A percentile compares a stretch with the other conserved stretches of the same genome.
phyloP scores from a whole-genome alignment of 2,888 invertebrate species.

The Agrochola litura region DNA sequence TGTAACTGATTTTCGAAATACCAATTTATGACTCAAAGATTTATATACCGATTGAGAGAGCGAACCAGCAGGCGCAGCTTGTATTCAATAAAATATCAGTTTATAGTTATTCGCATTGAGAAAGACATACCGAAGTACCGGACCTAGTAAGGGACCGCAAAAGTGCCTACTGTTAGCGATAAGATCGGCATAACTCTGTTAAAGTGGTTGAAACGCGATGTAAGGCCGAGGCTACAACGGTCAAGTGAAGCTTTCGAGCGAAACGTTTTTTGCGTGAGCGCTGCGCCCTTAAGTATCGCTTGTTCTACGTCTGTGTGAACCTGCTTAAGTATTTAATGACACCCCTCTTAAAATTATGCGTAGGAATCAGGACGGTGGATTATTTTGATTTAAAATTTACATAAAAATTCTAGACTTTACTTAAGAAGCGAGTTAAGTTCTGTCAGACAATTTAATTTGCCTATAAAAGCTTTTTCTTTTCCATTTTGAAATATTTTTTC shows the following conservation, averaged over 20 bases:
- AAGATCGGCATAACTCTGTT: conserved; percentile 77
- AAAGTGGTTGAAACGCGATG: conserved; percentile 68
- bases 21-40: conserved; percentile 54
- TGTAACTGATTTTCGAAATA: conserved; percentile 54
- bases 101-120: conserved; percentile 75
- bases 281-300: conserved; percentile 40
- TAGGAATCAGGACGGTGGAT: conserved; percentile 3
- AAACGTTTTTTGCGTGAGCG: conserved; percentile 39
- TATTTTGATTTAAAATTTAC: conserved; percentile 4
- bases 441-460: conserved; percentile 4
- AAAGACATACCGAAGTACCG: conserved; percentile 75
- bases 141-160: conserved; percentile 82
- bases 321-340: conserved; percentile 35
- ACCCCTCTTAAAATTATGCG: conserved; percentile 26
- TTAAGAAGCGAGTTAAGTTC: neutral
- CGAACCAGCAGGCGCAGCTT: conserved; percentile 44
- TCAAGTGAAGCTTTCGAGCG: conserved; percentile 47
- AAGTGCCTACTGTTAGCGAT: conserved; percentile 75
- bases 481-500: conserved; percentile 11
- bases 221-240: conserved; percentile 56
- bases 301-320: conserved; percentile 36
- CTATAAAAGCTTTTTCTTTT: conserved; percentile 23
- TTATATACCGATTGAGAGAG: conserved; percentile 41
- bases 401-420: neutral
- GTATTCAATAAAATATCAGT: conserved; percentile 67